Evolutionary conservation across 2,888 invertebrate genomes (phyloP).

Genomic region (Clusia tigrina): DNA sequence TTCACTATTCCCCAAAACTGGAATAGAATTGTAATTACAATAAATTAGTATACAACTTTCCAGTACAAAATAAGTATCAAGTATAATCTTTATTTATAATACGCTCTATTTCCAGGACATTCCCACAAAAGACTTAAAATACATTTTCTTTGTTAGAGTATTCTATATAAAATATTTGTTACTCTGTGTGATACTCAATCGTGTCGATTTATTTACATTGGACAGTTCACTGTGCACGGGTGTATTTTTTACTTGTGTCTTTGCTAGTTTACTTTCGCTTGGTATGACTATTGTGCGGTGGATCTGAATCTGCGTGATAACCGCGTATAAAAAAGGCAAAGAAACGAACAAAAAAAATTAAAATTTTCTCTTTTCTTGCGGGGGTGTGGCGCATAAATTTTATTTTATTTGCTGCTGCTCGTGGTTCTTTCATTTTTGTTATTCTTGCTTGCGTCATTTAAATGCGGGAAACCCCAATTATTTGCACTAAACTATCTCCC

Average conservation of each 20-base stretch:
- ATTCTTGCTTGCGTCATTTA: background rate
- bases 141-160: too few relatives aligned
- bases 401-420: background rate
- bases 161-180: too few relatives aligned
- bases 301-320: constrained; percentile 14
- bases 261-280: background rate
- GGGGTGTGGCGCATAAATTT: constrained; percentile 11
- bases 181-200: too few relatives aligned
- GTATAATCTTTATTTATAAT: too few relatives aligned
- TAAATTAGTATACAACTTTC: too few relatives aligned
- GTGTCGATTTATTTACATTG: too few relatives aligned
- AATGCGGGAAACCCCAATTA: constrained; percentile 23
- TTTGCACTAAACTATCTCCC: constrained; percentile 23
- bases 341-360: background rate
- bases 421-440: background rate
- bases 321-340: background rate
- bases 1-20: too few relatives aligned
- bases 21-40: too few relatives aligned
- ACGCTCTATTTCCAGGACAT: too few relatives aligned
- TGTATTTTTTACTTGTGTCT: background rate
- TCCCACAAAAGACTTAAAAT: too few relatives aligned
- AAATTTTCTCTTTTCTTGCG: background rate
- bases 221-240: too few relatives aligned
- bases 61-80: too few relatives aligned
- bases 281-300: background rate